A percentile compares a stretch with the other conserved stretches of the same genome.
These are phyloP conservation scores for Catostylus mosaicus DNA, from an alignment of 30 jellyfish, hydroid and myxozoan species.

Conservation along the genomic window DNA sequence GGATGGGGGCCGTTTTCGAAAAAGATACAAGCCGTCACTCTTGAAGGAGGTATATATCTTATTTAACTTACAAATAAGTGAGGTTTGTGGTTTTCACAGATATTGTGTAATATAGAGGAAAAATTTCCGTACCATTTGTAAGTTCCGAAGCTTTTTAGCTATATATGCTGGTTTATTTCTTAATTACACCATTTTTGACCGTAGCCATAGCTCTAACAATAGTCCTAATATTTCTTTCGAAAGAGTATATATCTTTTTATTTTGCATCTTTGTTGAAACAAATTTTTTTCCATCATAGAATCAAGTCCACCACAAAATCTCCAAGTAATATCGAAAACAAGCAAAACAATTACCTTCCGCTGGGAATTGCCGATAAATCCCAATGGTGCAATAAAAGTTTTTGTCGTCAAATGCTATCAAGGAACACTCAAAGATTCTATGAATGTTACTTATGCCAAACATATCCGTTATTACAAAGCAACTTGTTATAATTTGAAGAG, in stretches of 20 bases:
- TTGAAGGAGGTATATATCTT: constrained; percentile 83
- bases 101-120: no score
- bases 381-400: constrained; percentile 61
- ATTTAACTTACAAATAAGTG: no score
- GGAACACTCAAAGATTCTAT: constrained; percentile 14
- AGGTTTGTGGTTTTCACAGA: no score
- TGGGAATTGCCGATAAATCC: constrained; percentile 77
- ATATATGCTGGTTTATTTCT: no score
- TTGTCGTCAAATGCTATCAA: constrained; percentile 50
- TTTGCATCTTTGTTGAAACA: no score
- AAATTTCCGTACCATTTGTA: no score
- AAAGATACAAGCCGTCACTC: constrained; percentile 30
- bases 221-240: no score
- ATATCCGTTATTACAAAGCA: constrained; percentile 5
- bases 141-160: no score
- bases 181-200: no score
- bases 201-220: no score
- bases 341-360: constrained; percentile 30
- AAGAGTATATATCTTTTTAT: no score
- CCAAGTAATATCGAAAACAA: constrained; percentile 14
- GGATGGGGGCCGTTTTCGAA: constrained; percentile 90
- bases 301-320: constrained; percentile 70
- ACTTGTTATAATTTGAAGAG: constrained; percentile 32
- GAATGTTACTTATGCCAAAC: constrained; percentile 19
- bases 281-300: constrained; percentile 29